These are phyloP conservation scores for Ormyrus thymus DNA, from an alignment of 2,888 invertebrate genomes.

Conservation along the genomic window DNA sequence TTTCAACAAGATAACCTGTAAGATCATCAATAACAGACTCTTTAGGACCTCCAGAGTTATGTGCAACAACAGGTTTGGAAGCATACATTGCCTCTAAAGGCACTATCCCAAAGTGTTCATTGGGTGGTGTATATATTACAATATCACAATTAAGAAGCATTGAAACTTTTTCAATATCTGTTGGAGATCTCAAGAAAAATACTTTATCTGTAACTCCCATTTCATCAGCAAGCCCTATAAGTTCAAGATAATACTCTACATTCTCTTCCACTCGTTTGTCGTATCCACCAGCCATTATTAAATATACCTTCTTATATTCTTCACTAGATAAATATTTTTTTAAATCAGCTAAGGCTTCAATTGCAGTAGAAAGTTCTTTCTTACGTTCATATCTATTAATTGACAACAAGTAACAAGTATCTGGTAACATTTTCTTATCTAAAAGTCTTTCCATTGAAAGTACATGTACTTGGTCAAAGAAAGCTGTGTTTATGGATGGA, in stretches of 20 bases:
- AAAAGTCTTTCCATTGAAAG: conserved; percentile 76
- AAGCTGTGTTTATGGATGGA: conserved; percentile 92
- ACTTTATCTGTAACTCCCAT: conserved; percentile 84
- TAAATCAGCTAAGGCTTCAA: conserved; percentile 86
- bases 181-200: conserved; percentile 90
- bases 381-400: conserved; percentile 98
- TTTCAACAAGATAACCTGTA: conserved; percentile 88
- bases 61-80: conserved; percentile 94
- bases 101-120: conserved; percentile 99
- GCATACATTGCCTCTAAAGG: conserved; percentile 99
- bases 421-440: conserved; percentile 74
- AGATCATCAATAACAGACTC: conserved; percentile 90
- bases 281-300: conserved; percentile 97
- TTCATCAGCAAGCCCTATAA: conserved; percentile 81
- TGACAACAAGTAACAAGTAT: conserved; percentile 86
- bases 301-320: conserved; percentile 83
- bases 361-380: conserved; percentile 92
- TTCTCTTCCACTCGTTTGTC: conserved; percentile 93
- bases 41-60: conserved; percentile 95
- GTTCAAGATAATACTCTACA: conserved; percentile 87
- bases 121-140: conserved; percentile 95
- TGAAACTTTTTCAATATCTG: conserved; percentile 88
- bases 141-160: conserved; percentile 86
- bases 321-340: conserved; percentile 76
- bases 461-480: conserved; percentile 79